Conservation (phyloP, 64 coral and sea anemone species). For the Montipora sp. region DNA sequence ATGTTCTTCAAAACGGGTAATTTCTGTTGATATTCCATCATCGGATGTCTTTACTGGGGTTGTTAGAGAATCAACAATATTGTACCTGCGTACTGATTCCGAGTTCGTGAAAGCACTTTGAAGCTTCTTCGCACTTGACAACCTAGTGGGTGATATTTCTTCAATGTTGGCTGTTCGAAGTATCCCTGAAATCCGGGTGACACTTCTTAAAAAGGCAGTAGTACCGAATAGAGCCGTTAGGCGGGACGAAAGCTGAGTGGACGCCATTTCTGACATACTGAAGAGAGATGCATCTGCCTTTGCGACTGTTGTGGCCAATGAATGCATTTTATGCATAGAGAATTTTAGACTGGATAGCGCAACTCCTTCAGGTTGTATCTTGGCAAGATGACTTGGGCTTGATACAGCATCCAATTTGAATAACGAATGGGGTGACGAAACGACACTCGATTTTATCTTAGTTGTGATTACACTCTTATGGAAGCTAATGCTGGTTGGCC, state of each 20-base stretch:
- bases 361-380: too few relatives aligned
- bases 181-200: neutral
- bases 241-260: neutral
- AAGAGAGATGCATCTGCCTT: neutral
- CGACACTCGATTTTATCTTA: neutral
- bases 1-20: neutral
- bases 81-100: neutral
- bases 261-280: neutral
- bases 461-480: neutral
- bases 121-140: neutral
- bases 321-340: neutral
- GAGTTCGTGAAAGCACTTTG: neutral
- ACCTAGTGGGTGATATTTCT: neutral
- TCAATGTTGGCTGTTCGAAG: neutral
- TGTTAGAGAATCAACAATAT: neutral
- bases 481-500: neutral
- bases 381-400: neutral
- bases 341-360: neutral
- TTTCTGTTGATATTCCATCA: neutral
- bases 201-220: too few relatives aligned
- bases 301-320: neutral
- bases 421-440: neutral
- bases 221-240: too few relatives aligned
- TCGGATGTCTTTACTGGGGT: neutral
- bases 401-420: neutral